phyloP scores from a whole-genome alignment of 2,888 invertebrate genomes.

The Cheilosia grossa region DNA sequence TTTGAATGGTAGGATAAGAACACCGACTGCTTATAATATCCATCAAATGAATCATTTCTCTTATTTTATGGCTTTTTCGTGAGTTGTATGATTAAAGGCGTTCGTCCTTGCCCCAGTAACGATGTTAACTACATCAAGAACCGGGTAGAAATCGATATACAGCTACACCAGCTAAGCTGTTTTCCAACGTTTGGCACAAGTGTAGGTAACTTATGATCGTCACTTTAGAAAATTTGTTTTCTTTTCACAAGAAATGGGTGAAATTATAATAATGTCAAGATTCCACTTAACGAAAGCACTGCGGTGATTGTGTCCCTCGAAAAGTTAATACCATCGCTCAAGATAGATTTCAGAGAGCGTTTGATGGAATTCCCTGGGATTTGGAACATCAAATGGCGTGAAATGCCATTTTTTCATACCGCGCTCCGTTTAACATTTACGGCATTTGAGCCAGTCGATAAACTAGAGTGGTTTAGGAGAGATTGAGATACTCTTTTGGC shows the following conservation, averaged over 20 bases:
- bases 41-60: slow-evolving; percentile 34
- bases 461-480: neutral
- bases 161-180: neutral
- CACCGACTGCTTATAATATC: slow-evolving; percentile 33
- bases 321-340: slow-evolving; percentile 5
- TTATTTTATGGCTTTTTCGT: slow-evolving; percentile 54
- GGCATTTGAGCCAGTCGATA: slow-evolving; percentile 1
- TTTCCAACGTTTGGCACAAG: neutral
- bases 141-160: slow-evolving; percentile 7
- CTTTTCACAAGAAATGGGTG: neutral
- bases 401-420: neutral
- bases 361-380: neutral
- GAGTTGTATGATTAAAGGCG: slow-evolving; percentile 45
- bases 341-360: neutral
- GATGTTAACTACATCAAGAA: neutral
- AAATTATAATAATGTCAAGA: slow-evolving; percentile 19
- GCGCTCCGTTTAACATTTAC: neutral
- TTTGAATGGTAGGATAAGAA: neutral
- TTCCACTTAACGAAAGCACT: slow-evolving; percentile 16
- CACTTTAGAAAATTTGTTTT: neutral
- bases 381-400: slow-evolving; percentile 3
- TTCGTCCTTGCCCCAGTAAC: slow-evolving; percentile 1
- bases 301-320: slow-evolving; percentile 1
- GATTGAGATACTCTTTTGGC: neutral
- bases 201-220: neutral